Evolutionary conservation across 2,113 vertebrate species (phyloP).

Genomic region (Balaeniceps rex): DNA sequence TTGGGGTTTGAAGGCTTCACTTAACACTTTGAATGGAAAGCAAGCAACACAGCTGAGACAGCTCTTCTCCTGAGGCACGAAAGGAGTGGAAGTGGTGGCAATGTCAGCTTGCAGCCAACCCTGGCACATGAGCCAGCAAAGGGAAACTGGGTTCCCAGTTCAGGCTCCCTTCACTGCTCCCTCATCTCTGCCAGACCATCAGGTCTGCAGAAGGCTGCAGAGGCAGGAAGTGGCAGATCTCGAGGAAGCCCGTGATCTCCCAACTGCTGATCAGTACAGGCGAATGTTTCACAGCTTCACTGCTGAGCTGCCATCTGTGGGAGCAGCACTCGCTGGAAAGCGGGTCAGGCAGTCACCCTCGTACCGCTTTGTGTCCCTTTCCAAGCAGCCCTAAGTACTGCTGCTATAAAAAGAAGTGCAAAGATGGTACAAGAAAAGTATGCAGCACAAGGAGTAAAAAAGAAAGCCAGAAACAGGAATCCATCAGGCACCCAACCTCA

Average conservation of each 20-base stretch:
- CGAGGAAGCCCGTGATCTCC: background rate
- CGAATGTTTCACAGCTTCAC: background rate
- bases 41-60: background rate
- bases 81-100: background rate
- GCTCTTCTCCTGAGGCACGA: background rate
- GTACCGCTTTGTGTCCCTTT: background rate
- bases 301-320: background rate
- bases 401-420: background rate
- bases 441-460: background rate
- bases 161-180: background rate
- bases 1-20: background rate
- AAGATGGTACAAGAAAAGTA: background rate
- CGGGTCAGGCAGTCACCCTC: background rate
- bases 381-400: background rate
- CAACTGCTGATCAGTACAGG: background rate
- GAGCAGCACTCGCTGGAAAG: background rate
- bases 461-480: background rate
- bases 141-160: background rate
- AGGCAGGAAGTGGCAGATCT: background rate
- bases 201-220: background rate
- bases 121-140: background rate
- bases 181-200: fast-evolving
- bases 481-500: background rate
- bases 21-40: background rate
- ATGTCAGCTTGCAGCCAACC: background rate